Percentiles rank a stretch among this genome's conserved stretches.
Evolutionary conservation across 2,888 invertebrate genomes (phyloP).

Genomic region (Lasioglossum marginatum): DNA sequence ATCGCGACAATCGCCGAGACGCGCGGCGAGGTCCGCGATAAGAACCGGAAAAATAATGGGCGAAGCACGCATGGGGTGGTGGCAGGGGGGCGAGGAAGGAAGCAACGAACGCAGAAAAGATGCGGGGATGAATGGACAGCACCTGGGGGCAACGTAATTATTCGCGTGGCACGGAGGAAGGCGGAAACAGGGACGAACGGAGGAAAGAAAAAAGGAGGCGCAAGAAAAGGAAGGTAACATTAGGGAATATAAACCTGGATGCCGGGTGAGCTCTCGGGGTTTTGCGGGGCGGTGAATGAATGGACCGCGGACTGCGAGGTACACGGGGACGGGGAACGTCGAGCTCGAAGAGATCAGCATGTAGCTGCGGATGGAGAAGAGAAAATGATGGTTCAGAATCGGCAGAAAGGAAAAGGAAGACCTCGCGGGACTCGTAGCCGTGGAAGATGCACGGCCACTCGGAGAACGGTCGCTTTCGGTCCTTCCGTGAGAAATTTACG

Average conservation of each 20-base stretch:
- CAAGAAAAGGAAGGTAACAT: conserved; percentile 59
- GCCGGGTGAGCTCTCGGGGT: conserved; percentile 34
- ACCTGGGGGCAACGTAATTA: conserved; percentile 67
- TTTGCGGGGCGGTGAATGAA: conserved; percentile 37
- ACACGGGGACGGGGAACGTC: conserved; percentile 25
- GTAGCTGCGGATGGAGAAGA: conserved; percentile 31
- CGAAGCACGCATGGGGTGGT: background rate
- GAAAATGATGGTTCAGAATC: conserved; percentile 31
- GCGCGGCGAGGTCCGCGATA: background rate
- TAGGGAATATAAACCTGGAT: conserved; percentile 59
- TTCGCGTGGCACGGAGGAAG: conserved; percentile 58
- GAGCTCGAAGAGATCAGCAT: conserved; percentile 35
- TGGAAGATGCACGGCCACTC: conserved; percentile 78
- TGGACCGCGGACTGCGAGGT: conserved; percentile 29
- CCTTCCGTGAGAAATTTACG: conserved; percentile 73
- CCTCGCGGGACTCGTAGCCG: conserved; percentile 78
- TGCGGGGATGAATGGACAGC: conserved; percentile 41
- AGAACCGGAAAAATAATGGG: conserved; percentile 15
- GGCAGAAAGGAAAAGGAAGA: conserved; percentile 56
- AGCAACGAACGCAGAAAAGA: background rate
- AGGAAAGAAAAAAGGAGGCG: conserved; percentile 27
- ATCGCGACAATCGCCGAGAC: conserved; percentile 25
- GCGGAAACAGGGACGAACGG: conserved; percentile 46
- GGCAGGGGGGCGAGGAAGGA: background rate
- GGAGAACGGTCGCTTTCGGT: conserved; percentile 69